A percentile compares a stretch with the other conserved stretches of the same genome.
phyloP scores from a whole-genome alignment of 2,797 vertebrate genomes.

The Gorsachius magnificus region DNA sequence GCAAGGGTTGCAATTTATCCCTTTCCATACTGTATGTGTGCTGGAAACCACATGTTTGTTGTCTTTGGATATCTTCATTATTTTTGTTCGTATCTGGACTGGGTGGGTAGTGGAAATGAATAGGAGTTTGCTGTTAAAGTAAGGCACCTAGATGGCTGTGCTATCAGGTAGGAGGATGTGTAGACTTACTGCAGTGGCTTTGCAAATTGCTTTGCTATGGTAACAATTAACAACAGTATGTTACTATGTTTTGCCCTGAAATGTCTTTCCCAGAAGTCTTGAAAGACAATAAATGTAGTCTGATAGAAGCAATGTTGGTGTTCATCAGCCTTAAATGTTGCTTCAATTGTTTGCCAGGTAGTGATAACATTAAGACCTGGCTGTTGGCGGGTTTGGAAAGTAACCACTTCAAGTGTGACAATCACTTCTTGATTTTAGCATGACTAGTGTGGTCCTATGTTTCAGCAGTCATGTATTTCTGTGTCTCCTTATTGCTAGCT shows the following conservation, averaged over 20 bases:
- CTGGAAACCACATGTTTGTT: not conserved
- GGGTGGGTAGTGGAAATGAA: not conserved
- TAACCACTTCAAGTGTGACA: not conserved
- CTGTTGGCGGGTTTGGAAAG: not conserved
- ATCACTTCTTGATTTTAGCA: not conserved
- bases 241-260: not conserved
- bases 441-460: not conserved
- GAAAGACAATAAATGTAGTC: not conserved
- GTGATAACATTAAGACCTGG: not conserved
- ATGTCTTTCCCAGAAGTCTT: not conserved
- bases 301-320: not conserved
- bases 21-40: not conserved
- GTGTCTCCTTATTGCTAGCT: not conserved
- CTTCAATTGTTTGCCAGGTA: not conserved
- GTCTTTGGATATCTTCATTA: not conserved
- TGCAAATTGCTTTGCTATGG: not conserved
- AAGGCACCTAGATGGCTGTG: not conserved
- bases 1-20: not conserved
- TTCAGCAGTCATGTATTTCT: not conserved
- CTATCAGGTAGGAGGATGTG: not conserved
- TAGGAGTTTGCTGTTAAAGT: not conserved
- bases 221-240: not conserved
- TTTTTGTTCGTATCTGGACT: not conserved
- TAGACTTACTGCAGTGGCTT: not conserved
- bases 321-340: not conserved